Base-by-base conservation (phyloP, 2,797 vertebrate genomes). In the Vespertilio murinus region DNA sequence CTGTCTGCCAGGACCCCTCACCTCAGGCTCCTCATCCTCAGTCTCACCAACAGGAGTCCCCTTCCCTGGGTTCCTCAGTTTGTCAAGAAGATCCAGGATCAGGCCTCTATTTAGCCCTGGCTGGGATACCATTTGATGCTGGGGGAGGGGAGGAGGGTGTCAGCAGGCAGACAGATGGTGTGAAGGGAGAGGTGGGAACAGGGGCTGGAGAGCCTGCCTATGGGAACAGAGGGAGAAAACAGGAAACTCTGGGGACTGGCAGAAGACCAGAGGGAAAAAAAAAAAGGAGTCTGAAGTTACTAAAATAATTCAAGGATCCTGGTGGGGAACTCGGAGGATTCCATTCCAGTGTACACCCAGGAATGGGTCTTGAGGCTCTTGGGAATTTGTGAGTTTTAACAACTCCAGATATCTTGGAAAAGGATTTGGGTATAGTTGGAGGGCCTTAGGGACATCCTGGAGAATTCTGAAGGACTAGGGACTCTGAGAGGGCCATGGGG, bases 41-140 rank as follows among this genome's bases (percentile, higher is more conserved):
- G 93, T 90, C 64, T 97, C 97, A 0, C 86, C 90, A 91, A 40
- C 90, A 86, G 98, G 94, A 45, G 86, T 78, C 96, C 98, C 82
- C 98, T 99, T 99, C 95, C 99, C 99, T 11, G 99, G 99, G 81
- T 99, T 97, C 35, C 94, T 97, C 33, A 98, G 97, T 89, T 99
- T 99, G 94, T 99, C 99, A 94, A 99, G 98, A 95, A 99, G 98
- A 56, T 99, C 99, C 47, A 98, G 98, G 42, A 98, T 99, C 96
- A 99, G 98, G 56, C 88, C 91, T 82, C 96, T 95, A 8, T 84
- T 96, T 23, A 98, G 94, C 30, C 97, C 97, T 0, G 98, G 96
- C 97, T 99, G 99, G 22, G 97, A 98, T 93, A 99, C 95, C 91
- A 99, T 98, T 6, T 97, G 91, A 94, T 99, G 98, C 99, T 99